Evolutionary conservation across 2,113 vertebrate species (phyloP), one percentile per base, ranked within the genome.

Genomic region (Speoplatyrhinus poulsoni): DNA sequence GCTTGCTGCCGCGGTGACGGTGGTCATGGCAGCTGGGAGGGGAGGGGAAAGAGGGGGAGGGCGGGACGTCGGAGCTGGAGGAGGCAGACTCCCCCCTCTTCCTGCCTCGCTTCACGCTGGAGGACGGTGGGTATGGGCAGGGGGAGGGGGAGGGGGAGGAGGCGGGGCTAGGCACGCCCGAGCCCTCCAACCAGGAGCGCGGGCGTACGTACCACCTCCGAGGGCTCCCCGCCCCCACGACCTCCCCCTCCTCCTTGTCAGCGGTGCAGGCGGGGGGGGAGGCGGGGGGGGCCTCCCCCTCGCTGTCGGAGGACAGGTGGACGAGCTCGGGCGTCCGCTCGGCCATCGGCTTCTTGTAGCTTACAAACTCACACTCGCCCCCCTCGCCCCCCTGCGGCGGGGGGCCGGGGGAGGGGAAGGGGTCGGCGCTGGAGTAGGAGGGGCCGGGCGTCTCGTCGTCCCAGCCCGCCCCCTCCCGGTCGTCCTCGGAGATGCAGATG

Each of bases 251-350:
- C 49, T 70, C 68, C 41, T 52, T 59, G 56, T 11, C 5, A 0
- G 17, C 10, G 6, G 17, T 8, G 56, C 17, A 63, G 0, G 72
- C 55, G 0, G 58, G 60, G 4, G 80, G 60, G 5, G 67, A 64
- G 0, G 73, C 9, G 6, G 62, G 0, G 46, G 58, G 33, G 10
- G 12, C 63, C 0, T 93, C 94, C 0, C 90, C 92, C 54, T 95
- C 95, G 0, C 93, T 93, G 82, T 98, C 95, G 0, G 96, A 98
- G 4, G 96, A 96, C 12, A 98, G 88, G 70, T 97, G 94, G 63
- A 97, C 95, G 47, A 98, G 89, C 87, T 98, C 96, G 0, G 96
- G 96, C 0, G 96, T 98, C 59, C 96, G 92, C 79, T 98, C 96
- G 0, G 95, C 95, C 13, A 97, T 87, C 0, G 96, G 96, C 60